Conservation (phyloP, 92 coral and sea anemone genomes). For the Galaxea fascicularis region DNA sequence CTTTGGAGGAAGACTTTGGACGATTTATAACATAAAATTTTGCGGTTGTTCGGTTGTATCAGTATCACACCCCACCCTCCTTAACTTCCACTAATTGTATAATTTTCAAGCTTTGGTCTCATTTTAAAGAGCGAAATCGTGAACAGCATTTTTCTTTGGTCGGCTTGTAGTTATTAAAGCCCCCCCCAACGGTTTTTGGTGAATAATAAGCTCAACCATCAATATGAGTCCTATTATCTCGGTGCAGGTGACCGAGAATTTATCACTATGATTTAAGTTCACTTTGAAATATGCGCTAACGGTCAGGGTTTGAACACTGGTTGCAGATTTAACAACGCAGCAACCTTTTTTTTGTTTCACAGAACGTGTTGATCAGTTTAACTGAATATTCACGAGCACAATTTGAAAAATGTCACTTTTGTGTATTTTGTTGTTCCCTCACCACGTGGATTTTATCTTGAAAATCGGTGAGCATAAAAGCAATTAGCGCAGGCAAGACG, state of each 20-base stretch:
- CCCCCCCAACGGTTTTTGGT: constrained; percentile 6
- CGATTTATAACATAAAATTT: neutral
- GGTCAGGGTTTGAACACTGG: neutral
- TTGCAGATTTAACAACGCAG: neutral
- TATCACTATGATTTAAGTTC: constrained; percentile 7
- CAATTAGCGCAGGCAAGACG: constrained; percentile 6
- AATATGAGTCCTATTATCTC: constrained; percentile 19
- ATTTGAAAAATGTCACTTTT: constrained; percentile 7
- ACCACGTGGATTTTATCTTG: constrained; percentile 45
- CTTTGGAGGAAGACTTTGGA: too few relatives aligned
- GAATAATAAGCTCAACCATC: constrained; percentile 46
- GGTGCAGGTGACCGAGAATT: constrained; percentile 39
- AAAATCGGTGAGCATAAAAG: constrained; percentile 35
- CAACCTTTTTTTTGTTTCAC: neutral
- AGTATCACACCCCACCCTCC: too few relatives aligned
- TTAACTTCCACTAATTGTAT: neutral
- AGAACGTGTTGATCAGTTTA: neutral
- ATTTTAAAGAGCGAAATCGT: neutral
- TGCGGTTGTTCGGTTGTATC: neutral
- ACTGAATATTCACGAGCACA: neutral
- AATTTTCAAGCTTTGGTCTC: neutral
- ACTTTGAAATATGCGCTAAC: neutral
- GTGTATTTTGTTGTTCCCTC: constrained; percentile 11
- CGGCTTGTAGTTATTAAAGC: neutral
- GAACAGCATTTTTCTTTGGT: too few relatives aligned